Evolutionary conservation across 1,140 invertebrate species (phyloP), one percentile per base, ranked within the genome.

Genomic region (Meloidogyne hapla): DNA sequence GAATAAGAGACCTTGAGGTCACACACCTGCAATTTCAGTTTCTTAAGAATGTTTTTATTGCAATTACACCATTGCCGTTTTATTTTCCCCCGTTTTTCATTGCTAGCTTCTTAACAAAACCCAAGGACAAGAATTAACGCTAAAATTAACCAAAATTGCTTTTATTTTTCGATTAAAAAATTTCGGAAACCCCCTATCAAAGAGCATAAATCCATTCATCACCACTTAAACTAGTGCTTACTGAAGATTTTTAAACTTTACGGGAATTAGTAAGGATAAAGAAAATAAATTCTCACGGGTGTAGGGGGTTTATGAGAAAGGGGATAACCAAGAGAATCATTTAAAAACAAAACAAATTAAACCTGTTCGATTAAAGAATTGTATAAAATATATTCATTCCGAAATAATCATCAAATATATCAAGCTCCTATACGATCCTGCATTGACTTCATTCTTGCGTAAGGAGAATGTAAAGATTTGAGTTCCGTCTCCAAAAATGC

Each of bases 401-500:
- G n/a, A 69, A 69, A 69, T 33, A 12, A 23, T 33, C 1, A 15
- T 23, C 23, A 15, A 5, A 42, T 25, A 13, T 33, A 13, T 56
- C 68, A 13, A 33, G 40, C 38, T 23, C 38, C 38, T 15, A 40
- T n/a, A 18, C 28, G 25, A 10, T 48, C 28, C n/a, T 23, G 69
- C 40, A 21, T 23, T 10, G 33, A 23, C n/a, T 71, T 45, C 69
- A 71, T 56, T 21, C 40, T 42, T 28, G 33, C 23, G 9, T 42
- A 45, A 1, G 69, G 69, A 15, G 69, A 71, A 2, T 38, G 21
- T 12, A 28, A 28, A 13, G 45, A 45, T 48, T 28, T 33, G 25
- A 71, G 21, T 26, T 71, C 33, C n/a, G 38, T 71, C 9, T 56
- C 38, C 9, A 21, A 71, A 56, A 42, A 71, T 23, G 69, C 69